phyloP scores from a whole-genome alignment of 2,113 vertebrate species.

The Myotis yumanensis region DNA sequence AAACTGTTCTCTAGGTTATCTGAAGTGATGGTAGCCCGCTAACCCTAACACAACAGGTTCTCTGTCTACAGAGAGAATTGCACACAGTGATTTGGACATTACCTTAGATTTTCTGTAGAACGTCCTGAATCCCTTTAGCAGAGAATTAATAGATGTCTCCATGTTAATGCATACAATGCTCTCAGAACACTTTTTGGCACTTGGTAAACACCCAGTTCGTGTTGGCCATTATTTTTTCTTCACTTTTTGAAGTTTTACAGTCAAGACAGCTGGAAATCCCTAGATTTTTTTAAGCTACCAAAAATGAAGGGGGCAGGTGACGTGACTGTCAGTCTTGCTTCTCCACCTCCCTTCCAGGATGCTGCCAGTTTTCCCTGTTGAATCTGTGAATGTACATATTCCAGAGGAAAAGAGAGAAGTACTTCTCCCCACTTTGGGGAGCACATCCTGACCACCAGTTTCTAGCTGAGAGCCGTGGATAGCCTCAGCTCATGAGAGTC shows the following conservation, averaged over 20 bases:
- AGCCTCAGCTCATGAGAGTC: too few relatives aligned
- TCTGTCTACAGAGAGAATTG: neutral
- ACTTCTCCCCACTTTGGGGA: neutral
- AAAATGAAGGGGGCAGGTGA: too few relatives aligned
- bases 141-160: rapidly evolving
- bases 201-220: neutral
- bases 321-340: neutral
- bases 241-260: neutral
- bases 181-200: too few relatives aligned
- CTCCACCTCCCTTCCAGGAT: neutral
- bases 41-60: neutral
- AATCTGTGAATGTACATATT: neutral
- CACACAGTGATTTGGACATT: rapidly evolving
- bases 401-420: neutral
- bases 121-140: neutral
- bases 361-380: neutral
- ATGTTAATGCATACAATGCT: rapidly evolving
- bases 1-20: neutral
- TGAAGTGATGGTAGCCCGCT: neutral
- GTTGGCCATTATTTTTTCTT: neutral
- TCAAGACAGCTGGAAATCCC: neutral
- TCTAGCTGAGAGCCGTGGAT: neutral
- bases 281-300: neutral
- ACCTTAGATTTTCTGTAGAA: neutral
- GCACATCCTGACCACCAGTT: neutral